Evolutionary conservation across 1,140 invertebrate genomes (phyloP).

Genomic region (Aphidius gifuensis): DNA sequence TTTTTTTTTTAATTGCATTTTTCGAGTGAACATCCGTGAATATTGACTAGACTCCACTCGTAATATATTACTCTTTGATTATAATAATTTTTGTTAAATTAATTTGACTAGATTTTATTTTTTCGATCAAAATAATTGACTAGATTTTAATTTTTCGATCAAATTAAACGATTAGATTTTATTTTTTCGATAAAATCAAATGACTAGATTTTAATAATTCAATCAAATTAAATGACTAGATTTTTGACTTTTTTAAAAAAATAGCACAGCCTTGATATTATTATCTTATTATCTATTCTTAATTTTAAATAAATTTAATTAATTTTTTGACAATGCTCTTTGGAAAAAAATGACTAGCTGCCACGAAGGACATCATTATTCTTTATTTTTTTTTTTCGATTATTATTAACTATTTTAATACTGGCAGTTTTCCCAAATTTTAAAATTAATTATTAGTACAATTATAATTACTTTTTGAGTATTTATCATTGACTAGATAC

Average conservation of each 20-base stretch:
- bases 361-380: constrained; percentile 5
- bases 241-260: too few species aligned
- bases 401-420: constrained; percentile 21
- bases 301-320: constrained; percentile 15
- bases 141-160: too few species aligned
- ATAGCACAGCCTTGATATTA: too few species aligned
- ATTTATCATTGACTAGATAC: constrained; percentile 8
- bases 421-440: constrained; percentile 39
- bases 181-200: too few species aligned
- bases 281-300: not conserved
- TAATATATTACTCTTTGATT: constrained; percentile 33
- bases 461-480: not conserved
- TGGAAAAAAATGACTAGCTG: constrained; percentile 4
- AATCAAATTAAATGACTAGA: too few species aligned
- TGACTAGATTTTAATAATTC: too few species aligned
- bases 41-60: constrained; percentile 48
- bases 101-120: too few species aligned
- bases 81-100: constrained; percentile 27
- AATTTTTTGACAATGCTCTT: constrained; percentile 1
- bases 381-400: not conserved
- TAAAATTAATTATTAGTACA: constrained; percentile 6
- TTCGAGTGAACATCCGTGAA: constrained; percentile 43
- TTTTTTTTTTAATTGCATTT: constrained; percentile 26
- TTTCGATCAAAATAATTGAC: too few species aligned
- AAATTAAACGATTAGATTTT: too few species aligned